phyloP scores from a whole-genome alignment of 2,888 invertebrate species.

The Punctoribates punctum region DNA sequence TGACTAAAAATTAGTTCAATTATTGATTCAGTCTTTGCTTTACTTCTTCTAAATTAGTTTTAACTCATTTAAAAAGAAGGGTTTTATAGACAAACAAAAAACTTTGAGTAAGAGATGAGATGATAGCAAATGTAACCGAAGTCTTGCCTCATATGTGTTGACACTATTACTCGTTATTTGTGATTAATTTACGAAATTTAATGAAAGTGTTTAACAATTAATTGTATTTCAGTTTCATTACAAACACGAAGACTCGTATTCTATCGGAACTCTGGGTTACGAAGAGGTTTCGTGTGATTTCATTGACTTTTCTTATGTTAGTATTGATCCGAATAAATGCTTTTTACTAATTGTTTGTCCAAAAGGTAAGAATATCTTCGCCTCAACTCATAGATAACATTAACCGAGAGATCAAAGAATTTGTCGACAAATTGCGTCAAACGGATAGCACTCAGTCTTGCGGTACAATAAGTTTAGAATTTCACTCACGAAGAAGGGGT shows the following conservation, averaged over 20 bases:
- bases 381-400: constrained; percentile 56
- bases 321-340: constrained; percentile 48
- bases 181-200: too few relatives aligned
- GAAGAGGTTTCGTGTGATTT: constrained; percentile 97
- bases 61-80: too few relatives aligned
- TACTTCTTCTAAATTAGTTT: too few relatives aligned
- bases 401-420: constrained; percentile 66
- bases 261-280: constrained; percentile 90
- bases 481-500: constrained; percentile 64
- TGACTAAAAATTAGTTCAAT: too few relatives aligned
- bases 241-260: constrained; percentile 88
- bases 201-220: neutral
- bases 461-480: constrained; percentile 78
- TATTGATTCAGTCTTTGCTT: too few relatives aligned
- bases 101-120: too few relatives aligned
- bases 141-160: too few relatives aligned
- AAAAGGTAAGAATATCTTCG: constrained; percentile 76
- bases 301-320: constrained; percentile 91
- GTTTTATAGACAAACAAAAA: too few relatives aligned
- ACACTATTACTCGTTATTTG: too few relatives aligned
- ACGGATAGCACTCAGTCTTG: constrained; percentile 46
- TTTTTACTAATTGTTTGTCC: constrained; percentile 38
- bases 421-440: constrained; percentile 54
- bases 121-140: too few relatives aligned
- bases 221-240: constrained; percentile 68